These are phyloP conservation scores for Ramphastos sulfuratus DNA, from an alignment of 2,113 vertebrate species.

Conservation along the genomic window DNA sequence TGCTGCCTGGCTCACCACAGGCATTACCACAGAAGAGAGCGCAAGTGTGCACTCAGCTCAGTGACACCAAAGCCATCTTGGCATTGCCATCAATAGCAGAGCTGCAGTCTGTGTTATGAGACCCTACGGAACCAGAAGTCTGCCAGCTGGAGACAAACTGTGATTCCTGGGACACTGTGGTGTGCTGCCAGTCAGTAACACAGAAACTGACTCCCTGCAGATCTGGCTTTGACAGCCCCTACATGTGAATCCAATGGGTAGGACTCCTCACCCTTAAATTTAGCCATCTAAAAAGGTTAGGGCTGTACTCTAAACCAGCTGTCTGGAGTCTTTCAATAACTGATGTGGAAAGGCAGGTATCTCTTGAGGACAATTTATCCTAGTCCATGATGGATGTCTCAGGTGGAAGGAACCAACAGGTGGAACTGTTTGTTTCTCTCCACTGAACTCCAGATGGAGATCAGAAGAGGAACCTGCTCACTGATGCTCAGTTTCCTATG, in stretches of 20 bases:
- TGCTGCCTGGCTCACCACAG: neutral
- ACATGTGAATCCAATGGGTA: neutral
- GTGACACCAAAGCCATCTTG: neutral
- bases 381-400: neutral
- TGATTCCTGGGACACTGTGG: neutral
- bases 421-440: constrained; percentile 9
- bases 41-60: neutral
- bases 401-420: neutral
- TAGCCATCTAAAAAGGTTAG: neutral
- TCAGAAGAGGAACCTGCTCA: neutral
- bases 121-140: neutral
- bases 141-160: neutral
- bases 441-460: neutral
- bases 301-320: neutral
- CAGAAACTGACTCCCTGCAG: neutral
- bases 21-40: neutral
- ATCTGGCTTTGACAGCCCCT: neutral
- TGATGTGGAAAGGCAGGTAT: neutral
- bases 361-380: constrained; percentile 23
- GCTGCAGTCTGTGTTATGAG: neutral
- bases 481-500: neutral
- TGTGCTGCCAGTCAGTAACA: neutral
- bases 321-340: neutral
- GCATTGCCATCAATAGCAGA: neutral
- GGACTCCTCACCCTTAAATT: neutral